Evolutionary conservation across 2,888 invertebrate species (phyloP).

Genomic region (Myopa testacea): DNA sequence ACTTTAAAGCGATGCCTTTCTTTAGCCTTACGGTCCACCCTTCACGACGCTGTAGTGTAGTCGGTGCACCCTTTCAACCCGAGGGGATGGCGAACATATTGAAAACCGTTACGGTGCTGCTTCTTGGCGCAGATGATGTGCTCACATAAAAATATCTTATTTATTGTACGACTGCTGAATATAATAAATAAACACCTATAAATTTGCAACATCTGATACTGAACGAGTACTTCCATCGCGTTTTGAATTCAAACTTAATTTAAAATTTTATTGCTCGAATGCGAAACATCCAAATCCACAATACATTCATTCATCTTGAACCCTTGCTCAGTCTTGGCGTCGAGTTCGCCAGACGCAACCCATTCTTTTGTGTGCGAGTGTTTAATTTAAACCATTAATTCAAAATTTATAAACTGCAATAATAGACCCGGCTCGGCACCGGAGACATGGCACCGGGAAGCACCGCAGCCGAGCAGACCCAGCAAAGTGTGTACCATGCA

Average conservation of each 20-base stretch:
- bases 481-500: not conserved
- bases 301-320: not conserved
- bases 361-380: not conserved
- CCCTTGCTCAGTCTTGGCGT: conserved; percentile 9
- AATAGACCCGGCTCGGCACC: not conserved
- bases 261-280: conserved; percentile 57
- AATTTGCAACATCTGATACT: conserved; percentile 45
- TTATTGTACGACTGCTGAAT: not conserved
- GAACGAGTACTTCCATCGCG: conserved; percentile 47
- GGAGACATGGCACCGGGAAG: not conserved
- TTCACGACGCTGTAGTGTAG: too few relatives aligned
- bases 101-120: not conserved
- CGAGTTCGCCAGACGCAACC: too few relatives aligned
- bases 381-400: conserved; percentile 39
- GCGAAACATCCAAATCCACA: conserved; percentile 44
- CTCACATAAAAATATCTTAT: too few relatives aligned
- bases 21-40: too few relatives aligned
- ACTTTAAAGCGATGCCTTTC: too few relatives aligned
- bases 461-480: not conserved
- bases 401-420: conserved; percentile 30
- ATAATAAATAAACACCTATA: conserved; percentile 46
- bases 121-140: not conserved
- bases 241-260: conserved; percentile 50
- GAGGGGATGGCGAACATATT: not conserved
- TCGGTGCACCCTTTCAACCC: too few relatives aligned